Evolutionary conservation across 2,797 vertebrate species (phyloP), one percentile per base, ranked within the genome.

Genomic region (Chrysocyon brachyurus): DNA sequence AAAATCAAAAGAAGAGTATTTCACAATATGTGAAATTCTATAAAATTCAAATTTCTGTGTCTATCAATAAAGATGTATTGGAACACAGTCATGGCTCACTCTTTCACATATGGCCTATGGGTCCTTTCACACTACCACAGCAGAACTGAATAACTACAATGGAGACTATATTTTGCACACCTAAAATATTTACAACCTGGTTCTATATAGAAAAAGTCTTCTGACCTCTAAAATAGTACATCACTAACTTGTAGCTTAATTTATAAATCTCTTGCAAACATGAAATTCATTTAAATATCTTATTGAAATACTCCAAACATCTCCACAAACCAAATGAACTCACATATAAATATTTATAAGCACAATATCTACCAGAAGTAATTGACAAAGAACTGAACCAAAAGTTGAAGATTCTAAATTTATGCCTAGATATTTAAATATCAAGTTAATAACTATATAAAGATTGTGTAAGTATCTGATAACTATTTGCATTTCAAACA

Each of bases 401-500:
- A 98, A 93, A 82, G 28, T 61, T 81, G 11, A 95, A 68, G 19
- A 97, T 92, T 90, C 16, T 90, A 95, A 54, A 33, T 87, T 92
- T 79, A 31, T 81, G 21, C 31, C 54, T 91, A 19, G 40, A 21
- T 83, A 64, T 26, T 83, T 36, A 96, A 96, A 86, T 94, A 91
- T 12, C 31, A 59, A 88, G n/a, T 94, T 31, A 78, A 4, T 75
- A 96, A 70, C 33, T 86, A 2, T 83, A 75, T 91, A 93, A 95
- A 75, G 26, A 92, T 52, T 40, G 40, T 7, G 40, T 46, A 8
- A 46, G 40, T 46, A 46, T 46, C 40, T 21, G 3, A 31, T 82
- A 95, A 90, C 84, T 91, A 87, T 77, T 84, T 97, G 54, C 7
- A 84, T 11, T 19, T 92, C 70, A 92, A 87, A 95, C 22, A 97